phyloP scores from a whole-genome alignment of 92 coral and sea anemone species.

The Phenganax stokvisi region DNA sequence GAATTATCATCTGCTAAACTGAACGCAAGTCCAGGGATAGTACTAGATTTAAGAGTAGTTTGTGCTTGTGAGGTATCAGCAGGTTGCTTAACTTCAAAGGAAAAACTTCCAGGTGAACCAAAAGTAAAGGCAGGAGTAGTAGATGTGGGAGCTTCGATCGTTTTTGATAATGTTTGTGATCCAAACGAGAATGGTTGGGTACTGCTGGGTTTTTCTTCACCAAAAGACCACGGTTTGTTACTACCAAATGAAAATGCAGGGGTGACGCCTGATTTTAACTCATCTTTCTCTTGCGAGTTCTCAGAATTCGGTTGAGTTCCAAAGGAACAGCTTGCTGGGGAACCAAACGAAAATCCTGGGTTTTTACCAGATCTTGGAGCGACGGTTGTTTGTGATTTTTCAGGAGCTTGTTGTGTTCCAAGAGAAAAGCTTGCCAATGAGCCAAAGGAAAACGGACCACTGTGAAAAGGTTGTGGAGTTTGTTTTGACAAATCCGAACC shows the following conservation, averaged over 20 bases:
- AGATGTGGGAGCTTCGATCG: background rate
- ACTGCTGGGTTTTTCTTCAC: background rate
- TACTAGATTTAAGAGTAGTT: too few relatives aligned
- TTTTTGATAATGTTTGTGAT: background rate
- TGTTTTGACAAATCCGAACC: constrained; percentile 48
- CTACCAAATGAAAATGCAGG: constrained; percentile 13
- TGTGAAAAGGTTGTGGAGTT: background rate
- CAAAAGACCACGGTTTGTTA: background rate
- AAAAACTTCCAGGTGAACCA: background rate
- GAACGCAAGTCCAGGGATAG: too few relatives aligned
- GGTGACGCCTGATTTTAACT: background rate
- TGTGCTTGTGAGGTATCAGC: too few relatives aligned
- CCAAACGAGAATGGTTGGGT: background rate
- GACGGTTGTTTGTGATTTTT: background rate
- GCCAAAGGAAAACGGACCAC: background rate
- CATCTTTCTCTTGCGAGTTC: background rate
- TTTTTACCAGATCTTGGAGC: background rate
- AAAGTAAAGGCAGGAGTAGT: background rate
- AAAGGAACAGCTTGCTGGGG: constrained; percentile 1
- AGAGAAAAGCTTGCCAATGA: constrained; percentile 16
- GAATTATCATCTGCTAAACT: too few relatives aligned
- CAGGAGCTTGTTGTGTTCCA: background rate
- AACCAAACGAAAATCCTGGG: constrained; percentile 20
- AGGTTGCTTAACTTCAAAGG: too few relatives aligned
- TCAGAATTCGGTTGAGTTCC: background rate